Evolutionary conservation across 2,797 vertebrate genomes (phyloP).

Genomic region (Argentina silus): DNA sequence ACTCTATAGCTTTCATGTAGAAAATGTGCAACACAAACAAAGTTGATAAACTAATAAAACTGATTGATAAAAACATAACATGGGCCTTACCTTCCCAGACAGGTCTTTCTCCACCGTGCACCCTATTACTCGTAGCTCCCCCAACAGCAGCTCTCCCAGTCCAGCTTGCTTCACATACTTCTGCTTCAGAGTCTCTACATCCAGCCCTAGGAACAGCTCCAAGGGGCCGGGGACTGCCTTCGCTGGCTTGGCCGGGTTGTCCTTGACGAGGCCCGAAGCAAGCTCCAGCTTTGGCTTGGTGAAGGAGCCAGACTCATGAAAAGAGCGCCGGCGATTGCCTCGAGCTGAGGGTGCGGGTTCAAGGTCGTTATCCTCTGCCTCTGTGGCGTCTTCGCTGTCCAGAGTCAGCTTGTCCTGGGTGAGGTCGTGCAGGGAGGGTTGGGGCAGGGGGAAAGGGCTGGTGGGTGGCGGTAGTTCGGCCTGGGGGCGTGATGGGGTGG

Average conservation of each 20-base stretch:
- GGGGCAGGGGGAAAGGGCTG: constrained; percentile 81
- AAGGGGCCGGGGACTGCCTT: no score
- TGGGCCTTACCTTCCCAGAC: constrained; percentile 77
- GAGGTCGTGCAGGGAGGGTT: constrained; percentile 94
- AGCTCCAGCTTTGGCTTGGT: constrained; percentile 93
- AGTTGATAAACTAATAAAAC: no score
- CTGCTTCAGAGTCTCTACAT: constrained; percentile 85
- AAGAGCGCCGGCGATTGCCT: constrained; percentile 82
- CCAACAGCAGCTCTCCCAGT: constrained; percentile 74
- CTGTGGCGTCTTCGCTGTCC: constrained; percentile 84
- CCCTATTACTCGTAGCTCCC: constrained; percentile 65
- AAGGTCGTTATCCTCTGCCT: constrained; percentile 80
- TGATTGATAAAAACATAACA: neutral
- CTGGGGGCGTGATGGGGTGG: constrained; percentile 73
- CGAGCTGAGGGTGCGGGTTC: constrained; percentile 30
- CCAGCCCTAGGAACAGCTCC: constrained; percentile 86
- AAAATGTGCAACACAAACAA: neutral
- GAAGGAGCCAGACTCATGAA: constrained; percentile 88
- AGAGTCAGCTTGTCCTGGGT: constrained; percentile 94
- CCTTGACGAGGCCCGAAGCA: constrained; percentile 76
- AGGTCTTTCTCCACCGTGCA: constrained; percentile 49
- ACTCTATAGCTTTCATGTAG: neutral
- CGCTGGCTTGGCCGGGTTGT: constrained; percentile 31
- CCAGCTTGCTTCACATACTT: constrained; percentile 74
- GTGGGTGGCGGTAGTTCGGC: constrained; percentile 51